A percentile compares a stretch with the other conserved stretches of the same genome.
These are phyloP conservation scores for Melanotus villosus DNA, from an alignment of 2,888 invertebrate genomes.

Conservation along the genomic window DNA sequence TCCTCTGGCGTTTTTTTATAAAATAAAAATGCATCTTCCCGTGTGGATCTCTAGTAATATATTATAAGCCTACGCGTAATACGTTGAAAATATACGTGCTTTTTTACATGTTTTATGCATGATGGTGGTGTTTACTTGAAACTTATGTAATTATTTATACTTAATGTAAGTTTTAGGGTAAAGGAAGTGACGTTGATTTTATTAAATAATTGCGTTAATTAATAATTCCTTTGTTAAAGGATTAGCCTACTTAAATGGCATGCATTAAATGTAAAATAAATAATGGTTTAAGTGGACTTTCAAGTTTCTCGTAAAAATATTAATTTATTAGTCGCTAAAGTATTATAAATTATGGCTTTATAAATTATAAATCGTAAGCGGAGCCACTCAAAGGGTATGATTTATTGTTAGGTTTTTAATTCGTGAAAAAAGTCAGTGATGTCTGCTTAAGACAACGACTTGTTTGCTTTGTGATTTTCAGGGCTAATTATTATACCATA, in stretches of 20 bases:
- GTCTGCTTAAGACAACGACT: too few species aligned
- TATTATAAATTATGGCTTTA: slow-evolving; percentile 16
- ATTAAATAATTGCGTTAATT: background rate
- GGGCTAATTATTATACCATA: too few species aligned
- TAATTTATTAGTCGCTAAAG: slow-evolving; percentile 5
- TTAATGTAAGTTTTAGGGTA: background rate
- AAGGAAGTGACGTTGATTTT: background rate
- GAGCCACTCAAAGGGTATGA: slow-evolving; percentile 14
- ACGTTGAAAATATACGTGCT: slow-evolving; percentile 7
- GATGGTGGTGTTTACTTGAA: slow-evolving; percentile 9
- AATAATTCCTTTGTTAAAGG: background rate
- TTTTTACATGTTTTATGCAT: slow-evolving; percentile 19
- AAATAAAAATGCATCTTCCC: slow-evolving; percentile 26
- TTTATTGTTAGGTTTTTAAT: slow-evolving; percentile 6
- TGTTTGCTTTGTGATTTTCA: too few species aligned
- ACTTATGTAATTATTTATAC: background rate
- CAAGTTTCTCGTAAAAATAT: slow-evolving; percentile 9
- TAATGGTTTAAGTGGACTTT: background rate
- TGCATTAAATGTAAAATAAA: background rate
- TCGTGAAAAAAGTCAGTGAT: background rate
- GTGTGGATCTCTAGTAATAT: slow-evolving; percentile 3
- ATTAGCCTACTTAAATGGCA: background rate
- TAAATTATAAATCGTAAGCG: slow-evolving; percentile 11
- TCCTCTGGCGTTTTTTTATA: slow-evolving; percentile 3
- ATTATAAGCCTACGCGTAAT: slow-evolving; percentile 20